phyloP scores from a whole-genome alignment of 2,113 vertebrate species.

The Podarcis muralis region DNA sequence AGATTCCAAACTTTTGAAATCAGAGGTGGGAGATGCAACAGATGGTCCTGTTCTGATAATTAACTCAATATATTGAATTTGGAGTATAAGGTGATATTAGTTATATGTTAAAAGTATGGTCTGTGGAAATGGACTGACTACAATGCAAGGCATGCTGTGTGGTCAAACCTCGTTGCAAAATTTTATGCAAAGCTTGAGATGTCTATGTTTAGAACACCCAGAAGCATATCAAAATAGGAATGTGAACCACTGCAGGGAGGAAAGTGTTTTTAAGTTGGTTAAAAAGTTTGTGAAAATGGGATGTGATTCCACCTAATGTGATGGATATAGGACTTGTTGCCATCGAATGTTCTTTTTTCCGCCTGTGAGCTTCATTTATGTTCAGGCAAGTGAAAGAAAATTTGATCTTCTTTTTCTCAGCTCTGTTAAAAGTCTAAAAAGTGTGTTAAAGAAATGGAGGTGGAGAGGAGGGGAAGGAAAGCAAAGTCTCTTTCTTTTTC shows the following conservation, averaged over 20 bases:
- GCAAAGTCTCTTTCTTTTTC: constrained; percentile 61
- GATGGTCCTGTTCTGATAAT: neutral
- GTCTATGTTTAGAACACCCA: neutral
- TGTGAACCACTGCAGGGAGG: neutral
- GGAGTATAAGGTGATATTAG: neutral
- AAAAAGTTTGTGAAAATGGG: neutral
- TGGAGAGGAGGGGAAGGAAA: constrained; percentile 46
- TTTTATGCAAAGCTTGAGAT: neutral
- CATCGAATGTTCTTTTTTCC: constrained; percentile 24
- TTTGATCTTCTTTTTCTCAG: constrained; percentile 58
- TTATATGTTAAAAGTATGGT: too few relatives aligned
- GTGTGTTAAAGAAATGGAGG: neutral
- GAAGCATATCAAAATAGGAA: neutral
- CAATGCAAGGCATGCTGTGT: neutral
- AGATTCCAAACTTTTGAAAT: neutral
- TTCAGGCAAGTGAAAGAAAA: constrained; percentile 65
- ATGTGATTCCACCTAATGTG: constrained; percentile 20
- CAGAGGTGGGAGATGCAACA: neutral
- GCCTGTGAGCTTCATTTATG: constrained; percentile 54
- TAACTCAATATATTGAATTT: neutral
- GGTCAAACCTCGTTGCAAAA: neutral
- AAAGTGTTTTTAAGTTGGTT: neutral
- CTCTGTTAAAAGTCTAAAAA: constrained; percentile 60
- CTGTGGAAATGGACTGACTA: neutral
- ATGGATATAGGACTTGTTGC: neutral